phyloP scores from a whole-genome alignment of 1,140 invertebrate species.

The Cotesia vestalis region DNA sequence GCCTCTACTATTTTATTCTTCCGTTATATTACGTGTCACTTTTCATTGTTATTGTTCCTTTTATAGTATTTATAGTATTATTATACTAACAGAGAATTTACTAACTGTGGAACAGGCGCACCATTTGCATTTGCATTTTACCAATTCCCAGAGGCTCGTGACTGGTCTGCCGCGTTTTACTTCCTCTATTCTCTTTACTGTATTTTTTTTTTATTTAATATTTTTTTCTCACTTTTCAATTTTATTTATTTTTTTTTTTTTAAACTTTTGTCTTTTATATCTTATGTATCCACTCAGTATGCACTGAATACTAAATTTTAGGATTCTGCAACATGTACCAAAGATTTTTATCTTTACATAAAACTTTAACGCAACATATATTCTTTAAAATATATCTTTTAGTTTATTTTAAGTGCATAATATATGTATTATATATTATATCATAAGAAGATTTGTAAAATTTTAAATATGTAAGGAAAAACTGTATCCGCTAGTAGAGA shows the following conservation, averaged over 20 bases:
- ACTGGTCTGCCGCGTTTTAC: slow-evolving; percentile 34
- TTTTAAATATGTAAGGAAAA: slow-evolving; percentile 37
- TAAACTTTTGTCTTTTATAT: too few species aligned
- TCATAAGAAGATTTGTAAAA: slow-evolving; percentile 27
- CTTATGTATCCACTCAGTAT: background rate
- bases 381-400: too few species aligned
- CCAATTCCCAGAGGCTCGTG: slow-evolving; percentile 38
- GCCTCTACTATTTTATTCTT: background rate
- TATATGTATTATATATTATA: too few species aligned
- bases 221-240: slow-evolving; percentile 1
- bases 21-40: slow-evolving; percentile 2
- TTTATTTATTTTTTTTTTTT: too few species aligned
- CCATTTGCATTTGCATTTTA: slow-evolving; percentile 43
- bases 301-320: slow-evolving; percentile 23
- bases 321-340: too few species aligned
- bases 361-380: slow-evolving; percentile 19
- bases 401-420: too few species aligned
- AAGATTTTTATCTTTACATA: background rate
- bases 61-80: background rate
- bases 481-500: background rate
- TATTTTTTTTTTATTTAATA: background rate
- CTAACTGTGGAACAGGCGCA: slow-evolving; percentile 4
- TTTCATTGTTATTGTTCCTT: slow-evolving; percentile 21
- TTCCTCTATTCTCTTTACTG: background rate
- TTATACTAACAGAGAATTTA: slow-evolving; percentile 5